A percentile compares a stretch with the other conserved stretches of the same genome.
These are phyloP conservation scores for Lepus timidus DNA, from an alignment of 2,113 vertebrate genomes.

Conservation along the genomic window DNA sequence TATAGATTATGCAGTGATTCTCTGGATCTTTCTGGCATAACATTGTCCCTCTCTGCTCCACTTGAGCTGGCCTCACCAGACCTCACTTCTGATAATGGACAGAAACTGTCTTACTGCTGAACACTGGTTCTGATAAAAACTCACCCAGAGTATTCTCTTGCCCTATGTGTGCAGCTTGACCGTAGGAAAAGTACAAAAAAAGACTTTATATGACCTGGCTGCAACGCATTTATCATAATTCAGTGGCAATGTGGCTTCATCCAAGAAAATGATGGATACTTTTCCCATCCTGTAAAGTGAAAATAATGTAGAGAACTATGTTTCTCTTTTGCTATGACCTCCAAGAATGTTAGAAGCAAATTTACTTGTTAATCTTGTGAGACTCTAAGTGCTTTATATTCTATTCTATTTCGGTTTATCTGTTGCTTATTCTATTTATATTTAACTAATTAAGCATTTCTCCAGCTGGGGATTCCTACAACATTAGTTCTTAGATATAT, in stretches of 20 bases:
- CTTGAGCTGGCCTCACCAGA: neutral
- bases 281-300: neutral
- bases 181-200: neutral
- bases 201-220: neutral
- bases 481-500: neutral
- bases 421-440: constrained; percentile 25
- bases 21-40: neutral
- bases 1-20: neutral
- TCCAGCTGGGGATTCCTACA: neutral
- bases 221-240: neutral
- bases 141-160: neutral
- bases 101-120: neutral
- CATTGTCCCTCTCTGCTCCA: neutral
- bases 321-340: constrained; percentile 30
- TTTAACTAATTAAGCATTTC: constrained; percentile 50
- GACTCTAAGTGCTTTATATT: neutral
- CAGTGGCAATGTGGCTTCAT: neutral
- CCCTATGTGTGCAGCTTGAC: neutral
- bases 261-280: neutral
- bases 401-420: neutral
- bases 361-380: neutral
- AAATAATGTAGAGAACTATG: neutral
- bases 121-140: neutral
- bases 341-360: constrained; percentile 46
- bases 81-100: neutral